These are phyloP conservation scores for Gambusia holbrooki DNA, from an alignment of 2,113 vertebrate genomes.

Conservation along the genomic window DNA sequence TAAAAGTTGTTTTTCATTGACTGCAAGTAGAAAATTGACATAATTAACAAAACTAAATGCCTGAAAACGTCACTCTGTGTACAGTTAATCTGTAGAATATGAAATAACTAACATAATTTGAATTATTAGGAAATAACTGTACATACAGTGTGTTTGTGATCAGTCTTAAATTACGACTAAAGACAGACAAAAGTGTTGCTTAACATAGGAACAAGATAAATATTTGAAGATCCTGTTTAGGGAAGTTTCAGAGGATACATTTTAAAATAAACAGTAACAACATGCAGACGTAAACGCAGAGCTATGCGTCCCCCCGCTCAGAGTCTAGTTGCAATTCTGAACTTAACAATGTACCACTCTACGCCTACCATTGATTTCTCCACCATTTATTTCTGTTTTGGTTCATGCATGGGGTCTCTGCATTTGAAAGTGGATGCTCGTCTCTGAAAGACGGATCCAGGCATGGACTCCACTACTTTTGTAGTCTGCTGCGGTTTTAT, in stretches of 20 bases:
- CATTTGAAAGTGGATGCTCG: conserved; percentile 89
- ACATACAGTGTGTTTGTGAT: no score
- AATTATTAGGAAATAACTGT: neutral
- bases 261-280: conserved; percentile 25
- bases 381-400: conserved; percentile 84
- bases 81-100: no score
- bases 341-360: conserved; percentile 40
- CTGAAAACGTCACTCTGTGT: no score
- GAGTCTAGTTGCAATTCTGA: conserved; percentile 17
- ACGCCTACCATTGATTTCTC: conserved; percentile 50
- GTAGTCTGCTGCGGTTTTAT: conserved; percentile 87
- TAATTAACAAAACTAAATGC: no score
- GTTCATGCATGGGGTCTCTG: conserved; percentile 83
- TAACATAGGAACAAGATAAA: neutral
- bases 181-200: neutral
- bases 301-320: neutral
- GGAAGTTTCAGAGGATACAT: neutral
- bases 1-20: no score
- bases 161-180: no score
- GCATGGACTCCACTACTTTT: conserved; percentile 92
- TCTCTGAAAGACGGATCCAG: conserved; percentile 88
- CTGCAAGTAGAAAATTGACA: no score
- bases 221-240: neutral
- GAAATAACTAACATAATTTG: neutral
- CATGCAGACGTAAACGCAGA: conserved; percentile 6